A percentile compares a stretch with the other conserved stretches of the same genome.
Evolutionary conservation across 2,888 invertebrate species (phyloP).

Genomic region (Minunthozetes semirufus): DNA sequence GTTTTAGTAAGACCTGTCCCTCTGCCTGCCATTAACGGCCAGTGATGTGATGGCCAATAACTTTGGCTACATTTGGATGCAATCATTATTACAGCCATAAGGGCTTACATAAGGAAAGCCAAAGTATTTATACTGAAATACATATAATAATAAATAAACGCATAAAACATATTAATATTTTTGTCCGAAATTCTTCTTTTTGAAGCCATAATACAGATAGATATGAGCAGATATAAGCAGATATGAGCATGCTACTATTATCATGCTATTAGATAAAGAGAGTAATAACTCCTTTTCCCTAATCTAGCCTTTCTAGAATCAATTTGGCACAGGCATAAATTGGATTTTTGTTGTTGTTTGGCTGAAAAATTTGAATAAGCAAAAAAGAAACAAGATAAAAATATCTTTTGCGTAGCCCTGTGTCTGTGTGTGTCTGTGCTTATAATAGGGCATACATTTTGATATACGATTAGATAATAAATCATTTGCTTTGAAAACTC

Average conservation of each 20-base stretch:
- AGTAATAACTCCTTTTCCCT: too few species aligned
- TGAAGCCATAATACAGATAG: background rate
- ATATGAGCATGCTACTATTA: too few species aligned
- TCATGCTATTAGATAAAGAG: too few species aligned
- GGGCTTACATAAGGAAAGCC: background rate
- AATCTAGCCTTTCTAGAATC: too few species aligned
- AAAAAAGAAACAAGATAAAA: too few species aligned
- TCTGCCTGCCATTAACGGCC: background rate
- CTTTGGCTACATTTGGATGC: background rate
- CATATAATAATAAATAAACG: background rate
- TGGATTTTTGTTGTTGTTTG: too few species aligned
- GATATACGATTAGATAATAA: background rate
- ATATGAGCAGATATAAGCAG: background rate
- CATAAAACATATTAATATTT: slow-evolving; percentile 6
- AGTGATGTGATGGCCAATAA: background rate
- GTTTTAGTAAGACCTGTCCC: background rate
- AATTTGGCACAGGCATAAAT: too few species aligned
- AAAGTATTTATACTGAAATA: background rate
- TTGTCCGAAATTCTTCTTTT: background rate
- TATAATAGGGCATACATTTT: background rate
- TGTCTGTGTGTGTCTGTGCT: too few species aligned
- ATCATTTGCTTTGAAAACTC: background rate
- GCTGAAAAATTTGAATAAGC: too few species aligned
- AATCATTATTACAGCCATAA: background rate
- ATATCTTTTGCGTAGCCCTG: too few species aligned